These are phyloP conservation scores for Aepyceros melampus DNA, from an alignment of 2,113 vertebrate genomes.

Conservation along the genomic window DNA sequence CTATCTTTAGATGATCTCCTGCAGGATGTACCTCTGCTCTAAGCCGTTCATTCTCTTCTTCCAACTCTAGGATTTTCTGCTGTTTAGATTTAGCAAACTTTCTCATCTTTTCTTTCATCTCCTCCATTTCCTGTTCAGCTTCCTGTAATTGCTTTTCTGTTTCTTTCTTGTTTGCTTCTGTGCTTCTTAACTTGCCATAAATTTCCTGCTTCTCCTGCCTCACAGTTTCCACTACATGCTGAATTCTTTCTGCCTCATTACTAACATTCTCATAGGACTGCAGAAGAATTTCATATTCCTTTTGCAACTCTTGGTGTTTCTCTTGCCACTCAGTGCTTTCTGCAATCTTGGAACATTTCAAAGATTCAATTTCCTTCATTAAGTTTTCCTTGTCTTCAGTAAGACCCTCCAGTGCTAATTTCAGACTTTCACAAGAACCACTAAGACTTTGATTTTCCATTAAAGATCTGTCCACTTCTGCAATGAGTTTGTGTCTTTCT, in stretches of 20 bases:
- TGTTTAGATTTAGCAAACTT: conserved; percentile 97
- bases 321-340: conserved; percentile 85
- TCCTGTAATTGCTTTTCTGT: conserved; percentile 86
- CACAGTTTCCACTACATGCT: conserved; percentile 87
- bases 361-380: conserved; percentile 82
- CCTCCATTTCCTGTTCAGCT: conserved; percentile 87
- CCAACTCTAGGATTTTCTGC: conserved; percentile 94
- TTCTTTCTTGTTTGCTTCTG: conserved; percentile 85
- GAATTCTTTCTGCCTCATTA: conserved; percentile 91
- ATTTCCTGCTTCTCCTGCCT: conserved; percentile 93
- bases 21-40: conserved; percentile 68
- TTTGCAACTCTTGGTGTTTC: conserved; percentile 88
- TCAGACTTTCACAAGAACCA: conserved; percentile 91
- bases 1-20: background rate
- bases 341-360: conserved; percentile 79
- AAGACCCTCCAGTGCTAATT: conserved; percentile 85
- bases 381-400: conserved; percentile 87
- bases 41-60: conserved; percentile 94
- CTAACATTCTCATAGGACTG: conserved; percentile 97
- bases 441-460: conserved; percentile 89
- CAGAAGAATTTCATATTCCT: conserved; percentile 94
- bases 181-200: conserved; percentile 79
- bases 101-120: conserved; percentile 96
- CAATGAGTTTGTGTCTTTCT: conserved; percentile 86
- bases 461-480: conserved; percentile 87